phyloP scores from a whole-genome alignment of 2,113 vertebrate genomes.

The Ardeotis arabs region DNA sequence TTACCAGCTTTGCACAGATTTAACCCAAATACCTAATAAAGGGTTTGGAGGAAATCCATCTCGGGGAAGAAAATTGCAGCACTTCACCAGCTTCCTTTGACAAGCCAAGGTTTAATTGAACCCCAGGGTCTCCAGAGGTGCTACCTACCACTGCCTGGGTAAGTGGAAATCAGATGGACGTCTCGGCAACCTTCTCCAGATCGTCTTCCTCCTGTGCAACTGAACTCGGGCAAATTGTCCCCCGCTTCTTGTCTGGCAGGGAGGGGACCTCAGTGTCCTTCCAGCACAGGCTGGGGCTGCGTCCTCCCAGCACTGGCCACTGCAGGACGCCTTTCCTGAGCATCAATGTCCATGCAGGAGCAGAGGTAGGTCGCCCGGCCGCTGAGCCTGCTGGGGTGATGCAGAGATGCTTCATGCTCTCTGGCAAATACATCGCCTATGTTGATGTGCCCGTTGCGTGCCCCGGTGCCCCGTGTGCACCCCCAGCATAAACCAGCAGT shows the following conservation, averaged over 20 bases:
- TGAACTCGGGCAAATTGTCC: neutral
- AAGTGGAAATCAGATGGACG: neutral
- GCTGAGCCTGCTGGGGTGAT: neutral
- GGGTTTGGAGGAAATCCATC: neutral
- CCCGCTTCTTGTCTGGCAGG: neutral
- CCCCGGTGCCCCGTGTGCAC: rapidly evolving
- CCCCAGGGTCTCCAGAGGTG: neutral
- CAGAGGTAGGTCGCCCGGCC: neutral
- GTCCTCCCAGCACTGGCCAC: neutral
- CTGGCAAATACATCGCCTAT: neutral
- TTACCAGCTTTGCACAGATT: neutral
- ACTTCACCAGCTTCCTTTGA: neutral
- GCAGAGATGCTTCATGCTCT: neutral
- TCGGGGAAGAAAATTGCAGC: neutral
- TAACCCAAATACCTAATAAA: neutral
- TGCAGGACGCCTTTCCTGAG: neutral
- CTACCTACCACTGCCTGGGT: neutral
- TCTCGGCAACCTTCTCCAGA: neutral
- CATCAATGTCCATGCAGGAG: neutral
- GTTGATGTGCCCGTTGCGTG: neutral
- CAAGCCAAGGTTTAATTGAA: neutral
- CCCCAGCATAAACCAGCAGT: neutral
- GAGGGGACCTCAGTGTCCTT: neutral
- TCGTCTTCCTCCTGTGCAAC: neutral
- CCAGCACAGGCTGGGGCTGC: neutral